Conservation (phyloP, 1,140 invertebrate genomes). For the Xylocopa sonorina region DNA sequence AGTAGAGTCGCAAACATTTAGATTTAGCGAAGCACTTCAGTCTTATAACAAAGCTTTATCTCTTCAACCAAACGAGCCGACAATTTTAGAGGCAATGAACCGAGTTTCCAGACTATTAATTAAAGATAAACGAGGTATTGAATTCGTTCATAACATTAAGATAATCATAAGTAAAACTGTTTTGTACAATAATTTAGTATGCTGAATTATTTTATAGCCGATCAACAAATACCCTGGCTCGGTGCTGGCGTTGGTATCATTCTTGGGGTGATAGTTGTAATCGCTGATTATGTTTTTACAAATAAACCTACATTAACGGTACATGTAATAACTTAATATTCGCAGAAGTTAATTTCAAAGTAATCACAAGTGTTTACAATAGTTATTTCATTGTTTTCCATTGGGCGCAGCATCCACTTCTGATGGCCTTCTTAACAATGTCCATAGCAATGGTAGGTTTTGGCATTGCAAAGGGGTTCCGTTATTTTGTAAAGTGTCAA, state of each 20-base stretch:
- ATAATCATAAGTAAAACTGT: not conserved
- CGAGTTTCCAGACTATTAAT: slow-evolving; percentile 84
- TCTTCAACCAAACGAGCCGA: slow-evolving; percentile 87
- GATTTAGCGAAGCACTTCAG: slow-evolving; percentile 87
- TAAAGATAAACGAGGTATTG: slow-evolving; percentile 82
- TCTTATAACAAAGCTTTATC: slow-evolving; percentile 87
- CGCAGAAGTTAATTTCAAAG: slow-evolving; percentile 6
- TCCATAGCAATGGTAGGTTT: slow-evolving; percentile 84
- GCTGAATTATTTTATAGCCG: slow-evolving; percentile 81
- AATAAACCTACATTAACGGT: slow-evolving; percentile 86
- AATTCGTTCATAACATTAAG: too few species aligned
- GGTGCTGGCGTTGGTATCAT: slow-evolving; percentile 89
- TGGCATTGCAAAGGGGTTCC: slow-evolving; percentile 82
- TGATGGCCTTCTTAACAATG: slow-evolving; percentile 84
- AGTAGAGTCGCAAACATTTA: slow-evolving; percentile 87
- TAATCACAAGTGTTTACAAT: not conserved
- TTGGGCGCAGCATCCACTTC: slow-evolving; percentile 82
- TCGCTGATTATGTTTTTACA: slow-evolving; percentile 87
- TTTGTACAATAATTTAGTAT: slow-evolving; percentile 19
- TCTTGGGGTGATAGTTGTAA: slow-evolving; percentile 87
- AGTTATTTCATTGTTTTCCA: slow-evolving; percentile 30
- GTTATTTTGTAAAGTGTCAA: slow-evolving; percentile 83
- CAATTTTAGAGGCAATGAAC: slow-evolving; percentile 85
- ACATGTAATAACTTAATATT: slow-evolving; percentile 68
- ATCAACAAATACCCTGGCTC: slow-evolving; percentile 89